Evolutionary conservation across 2,888 invertebrate genomes (phyloP), one percentile per base, ranked within the genome.

Genomic region (Lasioglossum pauxillum): DNA sequence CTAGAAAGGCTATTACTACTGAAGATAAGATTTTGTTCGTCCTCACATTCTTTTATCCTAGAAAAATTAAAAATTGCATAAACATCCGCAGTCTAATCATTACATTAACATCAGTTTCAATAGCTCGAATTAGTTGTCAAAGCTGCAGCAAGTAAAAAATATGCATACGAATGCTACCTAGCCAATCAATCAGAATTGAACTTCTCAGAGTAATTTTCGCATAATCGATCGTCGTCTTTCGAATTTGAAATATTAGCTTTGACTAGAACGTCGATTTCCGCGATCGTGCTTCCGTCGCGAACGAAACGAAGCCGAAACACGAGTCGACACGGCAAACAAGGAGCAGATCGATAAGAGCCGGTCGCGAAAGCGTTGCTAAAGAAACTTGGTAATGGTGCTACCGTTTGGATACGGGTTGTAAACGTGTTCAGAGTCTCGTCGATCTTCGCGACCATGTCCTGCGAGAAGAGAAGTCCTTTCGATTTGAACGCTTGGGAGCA

Each of bases 401-500:
- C n/a, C 80, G 27, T 38, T 5, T 14, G 14, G 27, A 23, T 79
- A 83, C 90, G 90, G 83, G 80, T 76, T 81, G 84, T 89, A 88
- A 92, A 92, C 91, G 87, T 14, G 53, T 10, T 60, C 74, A 27
- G 75, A 71, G 72, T 60, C 3, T 44, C 14, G 23, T 31, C 12
- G 46, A 79, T n/a, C 53, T 14, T 60, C 35, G 19, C 67, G 10
- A 75, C 8, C 27, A 91, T 88, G 91, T 82, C 84, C 72, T 67
- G 27, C 16, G 78, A 72, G 31, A 88, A 78, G 49, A 75, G 41
- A 23, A 78, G 81, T 53, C 75, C 73, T 49, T 88, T 89, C 8
- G 53, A 76, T 7, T 80, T 80, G 23, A 84, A 83, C 8, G 38
- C 86, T 74, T 92, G 92, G 92, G 92, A 92, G 67, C 89, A 88